Conservation (phyloP, 2,113 vertebrate genomes). For the Protomyctophum bolini region DNA sequence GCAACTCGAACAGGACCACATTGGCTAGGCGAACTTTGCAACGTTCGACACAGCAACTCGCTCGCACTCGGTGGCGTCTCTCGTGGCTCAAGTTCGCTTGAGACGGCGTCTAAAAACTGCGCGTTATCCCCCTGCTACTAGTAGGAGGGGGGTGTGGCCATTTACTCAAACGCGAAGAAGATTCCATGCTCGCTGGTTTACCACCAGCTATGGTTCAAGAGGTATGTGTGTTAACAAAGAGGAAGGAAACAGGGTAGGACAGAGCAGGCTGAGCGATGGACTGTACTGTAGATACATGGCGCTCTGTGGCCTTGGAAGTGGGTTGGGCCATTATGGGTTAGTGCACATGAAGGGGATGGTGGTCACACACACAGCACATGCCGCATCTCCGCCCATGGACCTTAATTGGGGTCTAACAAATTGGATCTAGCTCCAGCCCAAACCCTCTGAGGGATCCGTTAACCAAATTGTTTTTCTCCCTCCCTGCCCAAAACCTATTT, state of each 20-base stretch:
- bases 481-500: slow-evolving; percentile 14
- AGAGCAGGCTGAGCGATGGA: slow-evolving; percentile 91
- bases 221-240: slow-evolving; percentile 86
- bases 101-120: too few relatives aligned
- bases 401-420: slow-evolving; percentile 1
- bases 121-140: too few relatives aligned
- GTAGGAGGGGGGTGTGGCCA: too few relatives aligned
- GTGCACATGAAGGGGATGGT: slow-evolving; percentile 84
- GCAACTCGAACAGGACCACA: too few relatives aligned
- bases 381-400: slow-evolving; percentile 83
- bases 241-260: slow-evolving; percentile 80
- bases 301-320: slow-evolving; percentile 52
- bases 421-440: too few relatives aligned
- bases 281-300: slow-evolving; percentile 80
- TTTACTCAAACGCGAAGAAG: too few relatives aligned
- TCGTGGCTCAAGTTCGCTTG: too few relatives aligned
- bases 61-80: too few relatives aligned
- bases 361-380: slow-evolving; percentile 83
- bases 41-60: too few relatives aligned
- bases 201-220: slow-evolving; percentile 67
- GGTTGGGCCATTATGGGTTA: slow-evolving; percentile 87
- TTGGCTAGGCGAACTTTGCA: too few relatives aligned
- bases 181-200: too few relatives aligned
- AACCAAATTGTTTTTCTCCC: slow-evolving; percentile 43
- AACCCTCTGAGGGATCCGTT: slow-evolving; percentile 1